Base-by-base conservation (phyloP, 2,797 vertebrate genomes). In the Siniperca obscura region DNA sequence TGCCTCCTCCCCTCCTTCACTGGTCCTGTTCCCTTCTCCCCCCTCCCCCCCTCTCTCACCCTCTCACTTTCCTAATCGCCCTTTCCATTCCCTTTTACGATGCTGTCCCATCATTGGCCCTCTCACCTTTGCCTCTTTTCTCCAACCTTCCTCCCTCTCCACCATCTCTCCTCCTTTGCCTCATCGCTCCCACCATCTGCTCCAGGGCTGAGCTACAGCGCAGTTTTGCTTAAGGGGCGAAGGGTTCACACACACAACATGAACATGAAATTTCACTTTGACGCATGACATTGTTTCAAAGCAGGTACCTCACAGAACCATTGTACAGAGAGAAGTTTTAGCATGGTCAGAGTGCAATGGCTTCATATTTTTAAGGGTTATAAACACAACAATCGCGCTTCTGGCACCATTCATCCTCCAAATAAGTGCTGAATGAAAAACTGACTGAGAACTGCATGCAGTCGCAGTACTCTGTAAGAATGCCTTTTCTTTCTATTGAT, bases 341-440 rank as follows among this genome's bases (percentile, higher is more conserved):
- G 91, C 91, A 93, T 92, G 90, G 78, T 84, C 72, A 46, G 34
- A 60, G 91, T 90, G 87, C 83, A 90, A 90, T 90, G 84, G 86
- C 75, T 87, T 91, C 76, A 25, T 30, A 25, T 73, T 73, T 78
- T 48, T 44, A 50, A 25, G 73, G 72, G 74, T 82, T 82, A 82
- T 71, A 52, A 89, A 91, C 83, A 88, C 81, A 86, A 86, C 72
- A 87, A 50, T 79, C 78, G 64, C 30, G 83, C 89, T 90, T 91
- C 69, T 85, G 80, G 84, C 91, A 70, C 67, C 75, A 30, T 67
- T 80, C 91, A 90, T 94, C 81, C 74, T 80, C 76, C 74, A 77
- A 83, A 77, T 16, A 86, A 83, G 76, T 34, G 78, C 78, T 48
- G 73, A 86, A 82, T 89, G 89, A 82, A 61, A 61, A 30, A 56